These are phyloP conservation scores for Condylostylus longicornis DNA, from an alignment of 1,140 invertebrate genomes.

Conservation along the genomic window DNA sequence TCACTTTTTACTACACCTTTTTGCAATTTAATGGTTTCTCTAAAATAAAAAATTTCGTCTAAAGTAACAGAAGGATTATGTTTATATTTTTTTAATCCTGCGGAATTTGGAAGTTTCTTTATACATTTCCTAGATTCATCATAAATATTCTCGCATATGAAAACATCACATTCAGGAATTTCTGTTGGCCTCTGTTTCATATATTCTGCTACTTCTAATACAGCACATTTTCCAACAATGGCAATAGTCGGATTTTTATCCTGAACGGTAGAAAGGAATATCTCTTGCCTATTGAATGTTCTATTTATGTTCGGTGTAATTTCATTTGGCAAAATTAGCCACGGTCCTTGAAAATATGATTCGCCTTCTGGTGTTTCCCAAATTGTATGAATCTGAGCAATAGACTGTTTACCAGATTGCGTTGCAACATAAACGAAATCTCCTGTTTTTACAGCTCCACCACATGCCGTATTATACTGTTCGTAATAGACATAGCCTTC, in stretches of 20 bases:
- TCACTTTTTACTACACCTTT: slow-evolving; percentile 37
- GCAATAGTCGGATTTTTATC: slow-evolving; percentile 80
- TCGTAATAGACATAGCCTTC: slow-evolving; percentile 75
- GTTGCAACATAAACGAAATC: slow-evolving; percentile 89
- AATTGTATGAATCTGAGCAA: slow-evolving; percentile 87
- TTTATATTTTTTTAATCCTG: slow-evolving; percentile 67
- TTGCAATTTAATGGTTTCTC: slow-evolving; percentile 54
- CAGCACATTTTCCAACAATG: slow-evolving; percentile 80
- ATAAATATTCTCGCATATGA: slow-evolving; percentile 85
- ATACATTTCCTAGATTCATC: slow-evolving; percentile 74
- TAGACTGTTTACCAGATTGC: slow-evolving; percentile 68
- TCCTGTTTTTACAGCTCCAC: slow-evolving; percentile 71
- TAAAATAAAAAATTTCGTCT: slow-evolving; percentile 88
- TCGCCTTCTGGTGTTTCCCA: slow-evolving; percentile 81
- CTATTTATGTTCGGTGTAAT: slow-evolving; percentile 55
- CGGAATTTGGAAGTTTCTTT: slow-evolving; percentile 49
- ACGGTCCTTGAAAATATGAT: slow-evolving; percentile 83
- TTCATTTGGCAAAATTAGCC: slow-evolving; percentile 78
- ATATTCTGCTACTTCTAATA: slow-evolving; percentile 84
- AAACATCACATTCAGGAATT: slow-evolving; percentile 82
- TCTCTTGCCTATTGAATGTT: slow-evolving; percentile 90
- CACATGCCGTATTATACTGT: slow-evolving; percentile 72
- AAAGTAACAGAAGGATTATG: slow-evolving; percentile 69
- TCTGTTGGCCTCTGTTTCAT: slow-evolving; percentile 87
- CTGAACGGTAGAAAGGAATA: slow-evolving; percentile 81